These are phyloP conservation scores for Drosophila pectinifera DNA, from an alignment of 1,140 invertebrate species.

Conservation along the genomic window DNA sequence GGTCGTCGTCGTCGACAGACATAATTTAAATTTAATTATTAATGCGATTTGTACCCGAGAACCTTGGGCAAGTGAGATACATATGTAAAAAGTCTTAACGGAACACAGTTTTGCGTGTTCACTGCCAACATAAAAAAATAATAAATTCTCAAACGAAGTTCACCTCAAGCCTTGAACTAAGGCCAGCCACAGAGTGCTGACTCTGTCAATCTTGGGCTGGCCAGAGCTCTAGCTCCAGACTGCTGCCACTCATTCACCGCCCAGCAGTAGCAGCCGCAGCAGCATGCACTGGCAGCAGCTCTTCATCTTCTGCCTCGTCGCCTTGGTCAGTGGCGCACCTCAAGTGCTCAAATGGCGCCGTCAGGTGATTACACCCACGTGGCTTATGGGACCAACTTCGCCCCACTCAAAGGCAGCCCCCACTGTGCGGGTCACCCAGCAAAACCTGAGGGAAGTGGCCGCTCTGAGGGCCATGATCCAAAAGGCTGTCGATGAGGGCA, in stretches of 20 bases:
- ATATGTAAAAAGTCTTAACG: constrained; percentile 20
- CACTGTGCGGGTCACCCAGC: constrained; percentile 49
- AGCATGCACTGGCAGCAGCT: constrained; percentile 29
- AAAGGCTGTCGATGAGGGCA: constrained; percentile 58
- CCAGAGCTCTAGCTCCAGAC: background rate
- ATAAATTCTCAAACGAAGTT: constrained; percentile 12
- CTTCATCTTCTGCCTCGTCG: constrained; percentile 3
- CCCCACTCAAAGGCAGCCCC: background rate
- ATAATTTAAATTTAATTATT: background rate
- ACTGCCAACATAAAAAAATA: constrained; percentile 23
- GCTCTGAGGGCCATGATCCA: constrained; percentile 53
- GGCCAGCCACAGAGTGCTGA: constrained; percentile 17
- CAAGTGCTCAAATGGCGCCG: constrained; percentile 23
- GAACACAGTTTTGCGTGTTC: constrained; percentile 35
- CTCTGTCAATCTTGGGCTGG: background rate
- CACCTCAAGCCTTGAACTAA: background rate
- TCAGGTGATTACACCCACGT: constrained; percentile 63
- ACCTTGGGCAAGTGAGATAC: background rate
- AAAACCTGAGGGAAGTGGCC: constrained; percentile 56
- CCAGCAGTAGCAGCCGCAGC: constrained; percentile 18
- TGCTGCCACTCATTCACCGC: background rate
- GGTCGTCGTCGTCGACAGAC: background rate
- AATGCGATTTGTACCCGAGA: background rate
- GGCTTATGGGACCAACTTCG: constrained; percentile 36
- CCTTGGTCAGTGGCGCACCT: background rate